Base-by-base conservation (phyloP, 2,113 vertebrate species). In the Alethe castanea region DNA sequence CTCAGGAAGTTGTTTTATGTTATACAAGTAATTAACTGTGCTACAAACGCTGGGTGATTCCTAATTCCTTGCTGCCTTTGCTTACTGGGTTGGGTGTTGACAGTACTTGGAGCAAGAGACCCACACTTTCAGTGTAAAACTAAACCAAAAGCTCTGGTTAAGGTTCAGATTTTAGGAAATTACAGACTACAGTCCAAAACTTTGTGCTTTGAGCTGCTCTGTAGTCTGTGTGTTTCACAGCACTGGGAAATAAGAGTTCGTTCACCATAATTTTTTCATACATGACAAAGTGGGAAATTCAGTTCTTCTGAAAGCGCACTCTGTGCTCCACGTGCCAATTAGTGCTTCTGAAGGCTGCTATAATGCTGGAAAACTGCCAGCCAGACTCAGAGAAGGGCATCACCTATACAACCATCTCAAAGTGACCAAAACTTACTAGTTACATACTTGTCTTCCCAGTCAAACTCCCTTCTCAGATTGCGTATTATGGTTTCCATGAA, bases 91-190 rank as follows among this genome's bases (percentile, higher is more conserved):
- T 88, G 88, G 71, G 89, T 91, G 93, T 95, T 95, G 94, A 95
- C 89, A 91, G 91, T 87, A 77, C 50, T 95, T 92, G 84, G 70
- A 96, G 73, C 62, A 91, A 72, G 50, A 88, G 67, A 86, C 54
- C 45, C 50, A 78, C 23, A 70, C 12, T 45, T 4, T 8, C 25
- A 60, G n/a, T 36, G 54, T 93, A 88, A 96, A 96, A 83, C 66
- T 81, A 92, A 94, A 86, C 65, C 31, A 76, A 84, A 82, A 95
- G 44, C 33, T 72, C 92, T 54, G 57, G 31, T 95, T 78, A 67
- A 67, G 62, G 72, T 81, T 97, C 81, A 94, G 69, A 92, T 67
- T 87, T 91, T 81, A 95, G 50, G 70, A 95, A 95, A 89, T 85
- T 85, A 86, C 53, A 91, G 69, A 86, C 4, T 57, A 42, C 2